phyloP scores from a whole-genome alignment of 1,140 invertebrate genomes.

The Plectrocnemia conspersa region DNA sequence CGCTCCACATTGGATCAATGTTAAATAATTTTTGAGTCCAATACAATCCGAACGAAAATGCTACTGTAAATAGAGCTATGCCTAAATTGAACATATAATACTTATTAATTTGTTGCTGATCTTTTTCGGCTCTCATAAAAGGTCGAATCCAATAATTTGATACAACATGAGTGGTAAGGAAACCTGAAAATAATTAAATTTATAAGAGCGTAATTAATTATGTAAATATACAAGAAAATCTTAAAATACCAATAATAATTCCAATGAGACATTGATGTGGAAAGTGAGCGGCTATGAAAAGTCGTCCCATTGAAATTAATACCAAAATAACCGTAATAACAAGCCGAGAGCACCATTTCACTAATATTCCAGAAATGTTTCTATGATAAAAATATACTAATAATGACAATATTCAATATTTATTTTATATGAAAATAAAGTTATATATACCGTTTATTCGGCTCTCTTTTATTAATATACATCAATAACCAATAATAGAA shows the following conservation, averaged over 20 bases:
- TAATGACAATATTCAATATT: too few species aligned
- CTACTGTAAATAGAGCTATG: conserved; percentile 12
- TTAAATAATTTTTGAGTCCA: conserved; percentile 27
- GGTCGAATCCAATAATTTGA: conserved; percentile 14
- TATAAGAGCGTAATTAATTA: conserved; percentile 3
- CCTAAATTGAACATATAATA: conserved; percentile 8
- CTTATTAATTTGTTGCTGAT: neutral
- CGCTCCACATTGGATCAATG: conserved; percentile 30
- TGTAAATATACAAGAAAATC: neutral
- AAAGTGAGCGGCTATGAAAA: conserved; percentile 29
- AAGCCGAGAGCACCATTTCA: conserved; percentile 7
- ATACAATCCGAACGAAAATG: conserved; percentile 23
- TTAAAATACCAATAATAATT: conserved; percentile 17
- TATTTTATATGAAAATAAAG: too few species aligned
- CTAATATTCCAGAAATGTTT: conserved; percentile 8
- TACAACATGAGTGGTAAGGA: conserved; percentile 21
- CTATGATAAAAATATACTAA: neutral
- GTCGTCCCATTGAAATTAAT: conserved; percentile 9
- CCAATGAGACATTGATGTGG: conserved; percentile 31
- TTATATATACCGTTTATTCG: too few species aligned
- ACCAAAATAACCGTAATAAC: neutral
- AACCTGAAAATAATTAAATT: conserved; percentile 18
- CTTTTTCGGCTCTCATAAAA: conserved; percentile 11
- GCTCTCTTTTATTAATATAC: neutral
- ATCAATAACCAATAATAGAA: conserved; percentile 1